These are phyloP conservation scores for Elymnias hypermnestra DNA, from an alignment of 1,140 invertebrate species.

Conservation along the genomic window DNA sequence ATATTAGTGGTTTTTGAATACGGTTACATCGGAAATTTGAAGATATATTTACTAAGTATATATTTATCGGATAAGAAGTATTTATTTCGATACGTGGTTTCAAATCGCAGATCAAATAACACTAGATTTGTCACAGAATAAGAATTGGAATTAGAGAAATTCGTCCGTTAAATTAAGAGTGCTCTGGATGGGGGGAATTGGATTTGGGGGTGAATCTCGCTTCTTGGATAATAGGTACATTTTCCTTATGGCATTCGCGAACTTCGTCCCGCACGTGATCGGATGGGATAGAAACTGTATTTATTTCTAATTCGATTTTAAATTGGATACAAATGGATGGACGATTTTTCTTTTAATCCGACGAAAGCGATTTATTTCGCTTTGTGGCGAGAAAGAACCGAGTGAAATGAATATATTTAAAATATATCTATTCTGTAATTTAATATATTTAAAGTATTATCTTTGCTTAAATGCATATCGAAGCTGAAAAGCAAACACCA, in stretches of 20 bases:
- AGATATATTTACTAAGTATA: no score
- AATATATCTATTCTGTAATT: not conserved
- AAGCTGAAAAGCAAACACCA: no score
- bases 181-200: conserved; percentile 46
- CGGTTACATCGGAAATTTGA: no score
- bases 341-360: conserved; percentile 22
- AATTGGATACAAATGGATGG: conserved; percentile 59
- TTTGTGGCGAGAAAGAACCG: not conserved
- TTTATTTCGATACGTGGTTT: no score
- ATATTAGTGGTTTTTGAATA: no score
- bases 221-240: conserved; percentile 44
- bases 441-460: not conserved
- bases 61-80: no score
- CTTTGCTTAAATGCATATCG: no score
- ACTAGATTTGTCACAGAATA: conserved; percentile 65
- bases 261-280: conserved; percentile 45
- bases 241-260: conserved; percentile 33
- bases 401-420: not conserved
- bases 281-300: conserved; percentile 53
- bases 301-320: conserved; percentile 65
- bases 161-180: conserved; percentile 68
- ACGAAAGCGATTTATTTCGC: not conserved
- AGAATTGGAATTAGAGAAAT: conserved; percentile 71
- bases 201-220: conserved; percentile 62
- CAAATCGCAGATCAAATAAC: conserved; percentile 58